phyloP scores from a whole-genome alignment of 2,113 vertebrate genomes.

The Sapayoa aenigma region DNA sequence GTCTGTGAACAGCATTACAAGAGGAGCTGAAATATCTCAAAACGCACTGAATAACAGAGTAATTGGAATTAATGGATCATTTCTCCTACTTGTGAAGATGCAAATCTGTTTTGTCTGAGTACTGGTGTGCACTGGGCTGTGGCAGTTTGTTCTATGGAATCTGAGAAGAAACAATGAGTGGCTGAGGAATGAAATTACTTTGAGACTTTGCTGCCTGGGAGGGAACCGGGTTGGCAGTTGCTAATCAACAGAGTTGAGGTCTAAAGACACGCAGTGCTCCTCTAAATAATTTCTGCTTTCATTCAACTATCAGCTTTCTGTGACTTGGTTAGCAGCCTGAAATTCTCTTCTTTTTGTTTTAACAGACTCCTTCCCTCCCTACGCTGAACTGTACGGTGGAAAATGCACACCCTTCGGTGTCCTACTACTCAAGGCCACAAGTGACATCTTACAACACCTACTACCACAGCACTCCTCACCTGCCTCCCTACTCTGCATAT shows the following conservation, averaged over 20 bases:
- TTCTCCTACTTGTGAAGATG: background rate
- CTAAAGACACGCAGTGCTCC: background rate
- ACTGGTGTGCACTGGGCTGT: background rate
- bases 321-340: background rate
- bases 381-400: conserved; percentile 87
- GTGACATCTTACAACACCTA: conserved; percentile 84
- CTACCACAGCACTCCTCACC: conserved; percentile 88
- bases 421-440: conserved; percentile 79
- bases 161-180: background rate
- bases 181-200: background rate
- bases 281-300: background rate
- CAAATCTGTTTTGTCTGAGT: background rate
- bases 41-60: background rate
- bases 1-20: background rate
- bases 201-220: background rate
- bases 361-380: conserved; percentile 83
- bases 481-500: conserved; percentile 94
- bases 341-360: conserved; percentile 1
- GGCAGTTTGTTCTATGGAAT: background rate
- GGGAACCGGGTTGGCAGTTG: background rate
- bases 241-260: background rate
- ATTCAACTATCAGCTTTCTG: background rate
- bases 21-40: background rate
- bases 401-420: conserved; percentile 79
- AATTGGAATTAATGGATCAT: background rate